phyloP scores from a whole-genome alignment of 2,113 vertebrate species.

The Turdus rufiventris region DNA sequence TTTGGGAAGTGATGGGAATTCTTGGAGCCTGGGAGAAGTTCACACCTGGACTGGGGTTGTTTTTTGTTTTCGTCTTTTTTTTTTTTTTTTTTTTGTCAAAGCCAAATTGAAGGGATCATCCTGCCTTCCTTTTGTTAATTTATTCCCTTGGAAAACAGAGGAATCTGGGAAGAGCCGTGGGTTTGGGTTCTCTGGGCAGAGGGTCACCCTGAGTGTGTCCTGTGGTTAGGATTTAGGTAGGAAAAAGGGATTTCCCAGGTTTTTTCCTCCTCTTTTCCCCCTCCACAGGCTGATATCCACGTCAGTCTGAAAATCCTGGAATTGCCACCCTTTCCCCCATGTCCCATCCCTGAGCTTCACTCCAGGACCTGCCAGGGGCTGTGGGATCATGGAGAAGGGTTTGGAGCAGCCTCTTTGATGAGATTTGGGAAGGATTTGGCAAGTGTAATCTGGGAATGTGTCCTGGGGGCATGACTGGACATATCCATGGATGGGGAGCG shows the following conservation, averaged over 20 bases:
- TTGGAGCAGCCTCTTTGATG: not conserved
- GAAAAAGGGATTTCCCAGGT: not conserved
- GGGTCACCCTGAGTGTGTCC: not conserved
- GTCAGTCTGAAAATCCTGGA: not conserved
- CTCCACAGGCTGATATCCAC: not conserved
- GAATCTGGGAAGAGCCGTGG: not conserved
- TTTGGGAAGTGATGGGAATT: not conserved
- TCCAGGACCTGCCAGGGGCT: not conserved
- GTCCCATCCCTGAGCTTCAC: not conserved
- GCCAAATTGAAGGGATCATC: not conserved
- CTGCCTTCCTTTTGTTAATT: not conserved
- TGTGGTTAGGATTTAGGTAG: not conserved
- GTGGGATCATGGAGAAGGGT: not conserved
- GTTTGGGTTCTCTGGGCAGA: not conserved
- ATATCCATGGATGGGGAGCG: too few species aligned
- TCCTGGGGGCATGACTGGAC: fast-evolving
- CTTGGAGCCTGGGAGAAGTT: not conserved
- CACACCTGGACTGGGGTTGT: not conserved
- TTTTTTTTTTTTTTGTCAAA: not conserved
- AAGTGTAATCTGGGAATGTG: not conserved
- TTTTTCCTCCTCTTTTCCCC: not conserved
- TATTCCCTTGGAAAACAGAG: not conserved
- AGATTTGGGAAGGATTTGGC: not conserved
- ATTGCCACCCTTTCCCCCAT: fast-evolving
- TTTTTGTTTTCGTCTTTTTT: not conserved